Evolutionary conservation across 1,140 invertebrate species (phyloP).

Genomic region (Physella acuta): DNA sequence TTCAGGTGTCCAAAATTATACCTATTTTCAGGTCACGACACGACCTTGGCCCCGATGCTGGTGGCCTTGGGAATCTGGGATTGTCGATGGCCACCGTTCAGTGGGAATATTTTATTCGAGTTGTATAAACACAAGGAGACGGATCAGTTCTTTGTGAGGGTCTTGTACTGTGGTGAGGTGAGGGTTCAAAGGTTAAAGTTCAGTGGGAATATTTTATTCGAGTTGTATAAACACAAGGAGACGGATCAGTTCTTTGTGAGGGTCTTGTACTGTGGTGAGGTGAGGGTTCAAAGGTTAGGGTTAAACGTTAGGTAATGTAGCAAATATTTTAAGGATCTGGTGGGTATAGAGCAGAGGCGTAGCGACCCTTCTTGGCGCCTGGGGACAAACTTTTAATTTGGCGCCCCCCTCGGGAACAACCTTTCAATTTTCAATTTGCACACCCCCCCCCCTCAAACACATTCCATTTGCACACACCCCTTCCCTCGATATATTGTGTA

Average conservation of each 20-base stretch:
- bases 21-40: slow-evolving; percentile 49
- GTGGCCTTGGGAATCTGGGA: slow-evolving; percentile 37
- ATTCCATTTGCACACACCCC: no score
- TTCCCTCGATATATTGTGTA: no score
- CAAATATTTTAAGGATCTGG: no score
- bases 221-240: slow-evolving; percentile 42
- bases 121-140: slow-evolving; percentile 39
- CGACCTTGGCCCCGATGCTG: slow-evolving; percentile 40
- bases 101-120: slow-evolving; percentile 43
- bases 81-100: slow-evolving; percentile 47
- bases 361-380: no score
- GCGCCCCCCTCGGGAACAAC: no score
- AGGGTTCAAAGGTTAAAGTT: no score
- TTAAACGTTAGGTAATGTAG: no score
- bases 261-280: slow-evolving; percentile 43
- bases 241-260: slow-evolving; percentile 37
- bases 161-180: slow-evolving; percentile 45
- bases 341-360: no score
- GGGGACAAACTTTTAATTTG: no score
- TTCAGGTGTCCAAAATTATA: slow-evolving; percentile 26
- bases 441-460: no score
- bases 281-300: no score
- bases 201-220: slow-evolving; percentile 41
- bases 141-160: slow-evolving; percentile 37
- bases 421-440: no score